These are phyloP conservation scores for Papilio aristodemus DNA, from an alignment of 1,140 invertebrate genomes.

Conservation along the genomic window DNA sequence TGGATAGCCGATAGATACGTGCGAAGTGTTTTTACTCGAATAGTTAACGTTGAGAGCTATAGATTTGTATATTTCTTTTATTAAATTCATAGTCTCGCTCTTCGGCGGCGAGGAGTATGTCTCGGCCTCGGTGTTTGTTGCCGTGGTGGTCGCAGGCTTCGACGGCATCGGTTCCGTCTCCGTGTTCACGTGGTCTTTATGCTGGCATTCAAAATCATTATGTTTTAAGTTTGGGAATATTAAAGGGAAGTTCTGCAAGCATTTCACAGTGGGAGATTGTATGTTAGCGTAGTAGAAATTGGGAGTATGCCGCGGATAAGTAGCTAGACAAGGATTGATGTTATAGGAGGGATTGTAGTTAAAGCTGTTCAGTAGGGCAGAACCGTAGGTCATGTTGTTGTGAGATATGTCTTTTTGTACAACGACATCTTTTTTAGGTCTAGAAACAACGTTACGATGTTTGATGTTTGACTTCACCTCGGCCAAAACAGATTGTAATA, in stretches of 20 bases:
- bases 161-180: conserved; percentile 32
- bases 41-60: conserved; percentile 55
- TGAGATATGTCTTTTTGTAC: conserved; percentile 61
- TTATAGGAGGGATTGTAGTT: conserved; percentile 57
- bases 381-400: conserved; percentile 46
- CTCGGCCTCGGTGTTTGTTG: conserved; percentile 52
- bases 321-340: conserved; percentile 46
- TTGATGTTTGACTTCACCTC: conserved; percentile 62
- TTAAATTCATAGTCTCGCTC: conserved; percentile 67
- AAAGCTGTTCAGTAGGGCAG: conserved; percentile 55
- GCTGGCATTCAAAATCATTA: conserved; percentile 46
- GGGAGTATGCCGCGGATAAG: conserved; percentile 49
- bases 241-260: conserved; percentile 56
- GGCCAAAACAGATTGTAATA: conserved; percentile 61
- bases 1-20: conserved; percentile 5
- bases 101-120: conserved; percentile 30
- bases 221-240: conserved; percentile 53
- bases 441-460: conserved; percentile 35
- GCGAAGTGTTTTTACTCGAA: conserved; percentile 51
- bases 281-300: conserved; percentile 43
- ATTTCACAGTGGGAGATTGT: conserved; percentile 44
- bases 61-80: conserved; percentile 73
- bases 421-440: conserved; percentile 57
- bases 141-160: conserved; percentile 44
- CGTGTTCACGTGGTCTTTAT: conserved; percentile 40